phyloP scores from a whole-genome alignment of 2,888 invertebrate genomes.

The Erebia aethiops region DNA sequence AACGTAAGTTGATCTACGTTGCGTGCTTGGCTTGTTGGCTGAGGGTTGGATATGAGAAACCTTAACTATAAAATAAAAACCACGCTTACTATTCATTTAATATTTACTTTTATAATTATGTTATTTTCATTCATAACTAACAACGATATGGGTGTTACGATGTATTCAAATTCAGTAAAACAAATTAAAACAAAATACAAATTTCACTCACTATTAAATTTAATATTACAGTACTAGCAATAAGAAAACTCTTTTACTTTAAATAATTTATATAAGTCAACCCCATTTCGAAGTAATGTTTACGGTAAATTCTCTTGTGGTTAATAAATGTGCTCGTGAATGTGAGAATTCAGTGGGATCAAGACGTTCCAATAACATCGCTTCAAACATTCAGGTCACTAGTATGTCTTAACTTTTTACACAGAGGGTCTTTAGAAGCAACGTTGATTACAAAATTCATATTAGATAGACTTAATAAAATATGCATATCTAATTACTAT shows the following conservation, averaged over 20 bases:
- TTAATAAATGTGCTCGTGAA: conserved; percentile 73
- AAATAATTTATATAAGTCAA: conserved; percentile 81
- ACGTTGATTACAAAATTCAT: conserved; percentile 82
- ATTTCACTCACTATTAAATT: conserved; percentile 83
- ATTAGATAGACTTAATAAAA: conserved; percentile 82
- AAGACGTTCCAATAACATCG: conserved; percentile 73
- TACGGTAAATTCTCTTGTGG: conserved; percentile 72
- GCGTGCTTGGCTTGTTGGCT: too few relatives aligned
- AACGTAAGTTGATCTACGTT: too few relatives aligned
- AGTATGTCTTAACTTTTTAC: conserved; percentile 82
- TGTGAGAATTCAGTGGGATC: conserved; percentile 80
- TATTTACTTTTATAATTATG: conserved; percentile 84
- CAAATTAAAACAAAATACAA: conserved; percentile 82
- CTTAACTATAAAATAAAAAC: conserved; percentile 64
- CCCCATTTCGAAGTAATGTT: conserved; percentile 73
- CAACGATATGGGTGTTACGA: conserved; percentile 84
- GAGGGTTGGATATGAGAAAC: not conserved
- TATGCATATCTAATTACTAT: conserved; percentile 81
- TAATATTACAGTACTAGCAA: conserved; percentile 81
- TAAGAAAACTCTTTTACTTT: conserved; percentile 75
- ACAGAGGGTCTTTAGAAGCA: conserved; percentile 82
- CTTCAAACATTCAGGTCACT: conserved; percentile 82
- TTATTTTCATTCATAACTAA: conserved; percentile 84
- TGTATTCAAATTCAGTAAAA: conserved; percentile 82
- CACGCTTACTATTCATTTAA: conserved; percentile 81